Conservation (phyloP, 2,113 vertebrate species). For the Anseranas semipalmata region DNA sequence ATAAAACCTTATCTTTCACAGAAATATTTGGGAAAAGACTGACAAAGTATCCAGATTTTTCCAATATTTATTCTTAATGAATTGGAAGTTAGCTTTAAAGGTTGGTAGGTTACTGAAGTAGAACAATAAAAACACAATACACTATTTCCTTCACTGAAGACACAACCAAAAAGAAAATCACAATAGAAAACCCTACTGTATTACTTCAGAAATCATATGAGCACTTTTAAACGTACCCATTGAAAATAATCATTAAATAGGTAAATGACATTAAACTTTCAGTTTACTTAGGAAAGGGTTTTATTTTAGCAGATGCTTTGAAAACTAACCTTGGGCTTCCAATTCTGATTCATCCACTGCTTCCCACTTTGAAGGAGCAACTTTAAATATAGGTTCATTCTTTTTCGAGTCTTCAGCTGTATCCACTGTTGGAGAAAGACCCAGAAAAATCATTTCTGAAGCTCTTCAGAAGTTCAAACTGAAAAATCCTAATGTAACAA, state of each 20-base stretch:
- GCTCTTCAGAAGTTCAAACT: not conserved
- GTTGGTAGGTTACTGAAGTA: not conserved
- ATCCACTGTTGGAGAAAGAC: conserved; percentile 75
- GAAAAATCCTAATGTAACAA: not conserved
- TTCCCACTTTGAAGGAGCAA: conserved; percentile 98
- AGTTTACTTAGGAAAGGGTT: not conserved
- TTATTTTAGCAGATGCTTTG: not conserved
- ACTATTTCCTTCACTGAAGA: not conserved
- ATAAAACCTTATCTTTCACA: not conserved
- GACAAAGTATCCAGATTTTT: not conserved
- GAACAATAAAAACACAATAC: not conserved
- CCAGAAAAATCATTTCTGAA: not conserved
- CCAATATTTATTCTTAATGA: not conserved
- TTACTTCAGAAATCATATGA: not conserved
- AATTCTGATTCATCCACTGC: conserved; percentile 93
- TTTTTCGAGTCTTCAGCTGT: conserved; percentile 83
- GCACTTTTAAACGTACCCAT: not conserved
- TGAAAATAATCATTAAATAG: not conserved
- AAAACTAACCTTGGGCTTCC: conserved; percentile 88
- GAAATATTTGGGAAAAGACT: not conserved
- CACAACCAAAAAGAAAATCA: not conserved
- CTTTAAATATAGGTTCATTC: conserved; percentile 92
- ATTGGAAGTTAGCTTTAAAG: not conserved
- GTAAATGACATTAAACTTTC: not conserved
- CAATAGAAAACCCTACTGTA: not conserved